These are phyloP conservation scores for Australoheros facetus DNA, from an alignment of 2,797 vertebrate genomes.

Conservation along the genomic window DNA sequence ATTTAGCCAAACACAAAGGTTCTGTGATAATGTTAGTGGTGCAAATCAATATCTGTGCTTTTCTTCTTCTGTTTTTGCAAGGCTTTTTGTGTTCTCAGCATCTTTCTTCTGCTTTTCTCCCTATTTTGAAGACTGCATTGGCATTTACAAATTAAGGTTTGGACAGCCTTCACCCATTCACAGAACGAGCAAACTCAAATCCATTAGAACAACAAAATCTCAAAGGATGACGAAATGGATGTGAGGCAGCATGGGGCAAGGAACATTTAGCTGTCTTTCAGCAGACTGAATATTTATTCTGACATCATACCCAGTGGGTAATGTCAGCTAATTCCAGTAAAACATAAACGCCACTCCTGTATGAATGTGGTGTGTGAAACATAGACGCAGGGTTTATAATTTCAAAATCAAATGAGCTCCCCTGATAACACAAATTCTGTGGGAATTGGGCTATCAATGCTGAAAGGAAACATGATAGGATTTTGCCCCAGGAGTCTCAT, in stretches of 20 bases:
- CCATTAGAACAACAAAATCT: background rate
- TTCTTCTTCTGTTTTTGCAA: background rate
- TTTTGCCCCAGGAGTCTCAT: constrained; percentile 28
- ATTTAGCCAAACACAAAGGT: too few species aligned
- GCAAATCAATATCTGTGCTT: background rate
- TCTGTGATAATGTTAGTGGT: background rate
- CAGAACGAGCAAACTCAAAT: background rate
- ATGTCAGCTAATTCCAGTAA: background rate
- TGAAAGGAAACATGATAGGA: constrained; percentile 12
- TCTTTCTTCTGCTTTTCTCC: background rate
- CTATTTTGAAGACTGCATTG: background rate
- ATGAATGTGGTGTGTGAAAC: background rate
- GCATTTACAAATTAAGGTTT: too few species aligned
- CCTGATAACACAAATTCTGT: background rate
- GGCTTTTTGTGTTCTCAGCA: background rate
- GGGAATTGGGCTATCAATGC: background rate
- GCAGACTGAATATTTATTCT: background rate
- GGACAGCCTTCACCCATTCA: background rate
- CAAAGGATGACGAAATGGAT: background rate
- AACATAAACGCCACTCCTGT: background rate
- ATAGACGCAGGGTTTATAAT: background rate
- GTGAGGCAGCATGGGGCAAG: background rate
- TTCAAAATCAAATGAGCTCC: constrained; percentile 2
- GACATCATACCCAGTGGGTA: background rate
- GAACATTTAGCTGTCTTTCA: constrained; percentile 3